Evolutionary conservation across 2,113 vertebrate genomes (phyloP).

Genomic region (Spilogale gracilis): DNA sequence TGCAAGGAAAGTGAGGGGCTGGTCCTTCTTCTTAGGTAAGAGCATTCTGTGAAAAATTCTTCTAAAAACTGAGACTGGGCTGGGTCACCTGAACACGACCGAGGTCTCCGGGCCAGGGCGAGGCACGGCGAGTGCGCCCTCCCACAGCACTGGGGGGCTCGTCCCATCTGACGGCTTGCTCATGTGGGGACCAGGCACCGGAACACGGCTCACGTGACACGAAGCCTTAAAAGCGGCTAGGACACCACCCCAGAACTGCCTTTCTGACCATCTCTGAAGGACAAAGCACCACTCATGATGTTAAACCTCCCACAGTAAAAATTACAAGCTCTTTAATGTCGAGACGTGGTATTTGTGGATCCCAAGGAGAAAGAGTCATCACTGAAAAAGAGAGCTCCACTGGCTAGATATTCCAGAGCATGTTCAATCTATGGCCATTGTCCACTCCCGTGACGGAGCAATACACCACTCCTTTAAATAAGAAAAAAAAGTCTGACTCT

Average conservation of each 20-base stretch:
- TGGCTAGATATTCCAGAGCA: neutral
- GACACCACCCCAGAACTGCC: neutral
- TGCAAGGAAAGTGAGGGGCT: neutral
- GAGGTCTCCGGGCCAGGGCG: neutral
- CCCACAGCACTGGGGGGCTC: neutral
- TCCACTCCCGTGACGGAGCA: neutral
- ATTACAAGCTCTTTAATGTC: neutral
- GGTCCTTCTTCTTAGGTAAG: neutral
- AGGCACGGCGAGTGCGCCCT: fast-evolving
- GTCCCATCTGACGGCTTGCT: neutral
- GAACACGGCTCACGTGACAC: neutral
- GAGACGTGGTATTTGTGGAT: neutral
- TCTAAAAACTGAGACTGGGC: neutral
- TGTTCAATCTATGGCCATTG: neutral
- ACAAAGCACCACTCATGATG: neutral
- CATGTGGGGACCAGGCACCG: neutral
- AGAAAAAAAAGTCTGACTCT: neutral
- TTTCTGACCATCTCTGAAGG: neutral
- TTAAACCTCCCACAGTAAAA: neutral
- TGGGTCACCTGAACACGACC: neutral
- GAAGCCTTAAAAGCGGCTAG: neutral
- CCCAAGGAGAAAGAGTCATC: neutral
- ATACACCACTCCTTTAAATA: neutral
- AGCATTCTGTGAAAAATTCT: neutral
- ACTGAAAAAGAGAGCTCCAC: neutral